Percentiles rank a stretch among this genome's conserved stretches.
Conservation (phyloP, 1,140 invertebrate species). For the Drosophila insularis region DNA sequence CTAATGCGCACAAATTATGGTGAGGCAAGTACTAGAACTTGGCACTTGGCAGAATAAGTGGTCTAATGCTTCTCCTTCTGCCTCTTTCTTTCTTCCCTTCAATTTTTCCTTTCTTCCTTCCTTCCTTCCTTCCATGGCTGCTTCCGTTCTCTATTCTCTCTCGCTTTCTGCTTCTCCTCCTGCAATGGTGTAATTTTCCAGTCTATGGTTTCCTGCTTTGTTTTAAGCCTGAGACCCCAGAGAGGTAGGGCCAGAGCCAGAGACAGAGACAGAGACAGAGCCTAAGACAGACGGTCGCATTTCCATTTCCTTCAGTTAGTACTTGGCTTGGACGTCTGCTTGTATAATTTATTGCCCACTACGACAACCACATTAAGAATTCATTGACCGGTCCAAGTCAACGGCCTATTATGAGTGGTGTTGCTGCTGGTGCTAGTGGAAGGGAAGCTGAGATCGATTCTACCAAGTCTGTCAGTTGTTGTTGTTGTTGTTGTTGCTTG, state of each 20-base stretch:
- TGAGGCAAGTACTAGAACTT: slow-evolving; percentile 28
- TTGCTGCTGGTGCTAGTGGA: slow-evolving; percentile 9
- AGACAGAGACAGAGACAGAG: neutral
- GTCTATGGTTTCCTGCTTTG: slow-evolving; percentile 77
- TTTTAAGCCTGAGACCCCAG: slow-evolving; percentile 49
- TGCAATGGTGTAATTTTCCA: slow-evolving; percentile 68
- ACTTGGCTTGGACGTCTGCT: slow-evolving; percentile 38
- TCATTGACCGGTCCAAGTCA: slow-evolving; percentile 76
- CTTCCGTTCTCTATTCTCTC: neutral
- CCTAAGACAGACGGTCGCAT: slow-evolving; percentile 22
- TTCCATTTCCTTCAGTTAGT: slow-evolving; percentile 65
- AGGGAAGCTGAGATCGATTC: slow-evolving; percentile 56
- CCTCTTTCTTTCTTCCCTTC: neutral
- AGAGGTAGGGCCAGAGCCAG: too few species aligned
- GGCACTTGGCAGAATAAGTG: slow-evolving; percentile 22
- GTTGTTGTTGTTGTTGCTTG: neutral
- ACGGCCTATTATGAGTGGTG: slow-evolving; percentile 61
- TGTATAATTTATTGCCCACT: slow-evolving; percentile 76
- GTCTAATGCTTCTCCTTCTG: slow-evolving; percentile 25
- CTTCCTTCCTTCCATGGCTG: neutral
- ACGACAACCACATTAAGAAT: slow-evolving; percentile 67
- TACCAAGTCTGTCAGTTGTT: neutral
- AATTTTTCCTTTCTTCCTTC: neutral
- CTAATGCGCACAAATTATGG: slow-evolving; percentile 73
- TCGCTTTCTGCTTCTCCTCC: neutral